Evolutionary conservation across 2,113 vertebrate species (phyloP).

Genomic region (Malurus elegans): DNA sequence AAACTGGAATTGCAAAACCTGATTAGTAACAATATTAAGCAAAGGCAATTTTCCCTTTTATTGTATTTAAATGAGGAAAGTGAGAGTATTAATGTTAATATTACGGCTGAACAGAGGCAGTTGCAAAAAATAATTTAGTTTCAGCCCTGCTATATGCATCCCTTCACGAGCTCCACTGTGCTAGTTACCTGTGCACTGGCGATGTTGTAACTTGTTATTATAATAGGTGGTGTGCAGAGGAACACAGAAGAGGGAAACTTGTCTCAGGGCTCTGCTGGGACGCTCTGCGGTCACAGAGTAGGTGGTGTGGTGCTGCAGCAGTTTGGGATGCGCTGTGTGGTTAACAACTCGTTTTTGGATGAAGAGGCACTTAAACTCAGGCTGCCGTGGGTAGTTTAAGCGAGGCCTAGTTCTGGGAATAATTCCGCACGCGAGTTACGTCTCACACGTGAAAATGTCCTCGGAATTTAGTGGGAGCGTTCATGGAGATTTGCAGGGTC

Average conservation of each 20-base stretch:
- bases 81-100: not conserved
- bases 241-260: not conserved
- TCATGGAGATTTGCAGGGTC: not conserved
- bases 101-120: not conserved
- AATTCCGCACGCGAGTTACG: not conserved
- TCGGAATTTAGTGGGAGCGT: not conserved
- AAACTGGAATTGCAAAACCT: not conserved
- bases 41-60: not conserved
- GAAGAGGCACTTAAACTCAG: not conserved
- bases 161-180: accelerated
- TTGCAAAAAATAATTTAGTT: not conserved
- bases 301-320: not conserved
- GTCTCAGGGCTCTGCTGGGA: not conserved
- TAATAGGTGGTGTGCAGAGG: not conserved
- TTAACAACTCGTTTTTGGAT: not conserved
- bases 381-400: not conserved
- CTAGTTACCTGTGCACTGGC: not conserved
- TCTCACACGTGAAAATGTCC: not conserved
- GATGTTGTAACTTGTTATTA: not conserved
- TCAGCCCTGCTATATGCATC: not conserved
- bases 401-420: not conserved
- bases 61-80: slow-evolving; percentile 33
- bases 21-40: not conserved
- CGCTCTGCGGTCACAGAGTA: not conserved
- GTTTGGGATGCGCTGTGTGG: accelerated